Conservation (phyloP, 2,888 invertebrate genomes). For the Drosophila fulvimacula region DNA sequence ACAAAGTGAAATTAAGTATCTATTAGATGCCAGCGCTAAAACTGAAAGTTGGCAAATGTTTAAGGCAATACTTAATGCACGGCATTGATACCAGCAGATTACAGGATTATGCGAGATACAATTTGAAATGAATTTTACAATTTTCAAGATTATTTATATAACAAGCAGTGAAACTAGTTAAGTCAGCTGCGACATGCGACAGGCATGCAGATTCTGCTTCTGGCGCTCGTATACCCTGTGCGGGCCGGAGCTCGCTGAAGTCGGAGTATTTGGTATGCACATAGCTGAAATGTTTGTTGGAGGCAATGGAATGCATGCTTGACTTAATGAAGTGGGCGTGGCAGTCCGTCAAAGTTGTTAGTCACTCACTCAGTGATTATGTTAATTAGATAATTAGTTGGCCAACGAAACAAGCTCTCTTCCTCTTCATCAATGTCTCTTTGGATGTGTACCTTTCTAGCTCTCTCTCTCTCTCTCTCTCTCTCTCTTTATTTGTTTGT, state of each 20-base stretch:
- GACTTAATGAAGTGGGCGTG: background rate
- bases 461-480: background rate
- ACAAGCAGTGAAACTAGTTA: slow-evolving; percentile 20
- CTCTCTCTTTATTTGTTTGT: background rate
- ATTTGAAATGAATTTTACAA: slow-evolving; percentile 2
- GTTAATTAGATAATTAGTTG: background rate
- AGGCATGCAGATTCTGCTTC: slow-evolving; percentile 38
- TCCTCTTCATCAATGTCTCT: background rate
- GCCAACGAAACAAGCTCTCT: background rate
- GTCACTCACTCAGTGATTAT: background rate
- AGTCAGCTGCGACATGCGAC: background rate
- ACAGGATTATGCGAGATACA: slow-evolving; percentile 2
- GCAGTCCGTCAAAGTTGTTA: background rate
- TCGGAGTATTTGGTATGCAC: no score
- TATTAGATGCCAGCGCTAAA: slow-evolving; percentile 56
- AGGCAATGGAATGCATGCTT: background rate
- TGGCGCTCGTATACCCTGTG: background rate
- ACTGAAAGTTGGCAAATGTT: slow-evolving; percentile 59
- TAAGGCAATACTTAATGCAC: slow-evolving; percentile 9
- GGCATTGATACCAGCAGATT: slow-evolving; percentile 28
- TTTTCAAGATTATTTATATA: slow-evolving; percentile 26
- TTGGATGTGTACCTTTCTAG: no score
- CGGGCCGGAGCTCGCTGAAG: no score
- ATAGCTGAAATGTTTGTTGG: background rate
- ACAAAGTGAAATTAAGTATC: slow-evolving; percentile 72